Evolutionary conservation across 2,888 invertebrate genomes (phyloP).

Genomic region (Stictocephala bisonia): DNA sequence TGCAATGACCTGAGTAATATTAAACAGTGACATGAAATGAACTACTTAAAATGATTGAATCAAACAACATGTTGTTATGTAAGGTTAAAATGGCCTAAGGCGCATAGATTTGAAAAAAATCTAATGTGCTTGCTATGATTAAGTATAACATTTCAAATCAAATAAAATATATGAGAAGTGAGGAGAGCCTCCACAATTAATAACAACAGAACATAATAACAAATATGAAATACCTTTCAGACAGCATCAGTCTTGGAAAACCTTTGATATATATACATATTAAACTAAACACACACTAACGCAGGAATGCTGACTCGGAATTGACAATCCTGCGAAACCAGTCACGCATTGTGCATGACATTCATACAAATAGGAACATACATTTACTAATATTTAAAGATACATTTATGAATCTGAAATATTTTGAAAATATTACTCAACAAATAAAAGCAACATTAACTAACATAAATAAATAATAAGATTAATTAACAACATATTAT

Average conservation of each 20-base stretch:
- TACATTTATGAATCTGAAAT: slow-evolving; percentile 30
- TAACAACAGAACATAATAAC: slow-evolving; percentile 32
- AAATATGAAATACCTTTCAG: slow-evolving; percentile 42
- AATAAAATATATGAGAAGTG: slow-evolving; percentile 41
- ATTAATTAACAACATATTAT: slow-evolving; percentile 26
- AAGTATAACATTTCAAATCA: slow-evolving; percentile 27
- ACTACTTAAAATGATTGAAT: slow-evolving; percentile 10
- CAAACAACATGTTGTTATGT: neutral
- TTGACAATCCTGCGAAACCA: slow-evolving; percentile 20
- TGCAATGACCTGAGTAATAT: slow-evolving; percentile 21
- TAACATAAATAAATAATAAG: slow-evolving; percentile 25
- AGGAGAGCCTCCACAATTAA: slow-evolving; percentile 30
- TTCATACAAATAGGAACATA: neutral
- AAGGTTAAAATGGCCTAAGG: slow-evolving; percentile 9
- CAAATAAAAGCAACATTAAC: slow-evolving; percentile 35
- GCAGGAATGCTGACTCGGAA: slow-evolving; percentile 44
- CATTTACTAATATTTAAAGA: slow-evolving; percentile 1
- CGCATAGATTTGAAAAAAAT: slow-evolving; percentile 29
- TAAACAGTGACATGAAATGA: slow-evolving; percentile 6
- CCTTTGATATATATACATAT: slow-evolving; percentile 38
- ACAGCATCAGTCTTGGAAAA: slow-evolving; percentile 37
- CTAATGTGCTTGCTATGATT: neutral
- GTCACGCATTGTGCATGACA: neutral
- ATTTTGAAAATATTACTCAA: slow-evolving; percentile 35
- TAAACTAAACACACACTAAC: slow-evolving; percentile 14